phyloP scores from a whole-genome alignment of 2,797 vertebrate species.

The Lerista edwardsae region DNA sequence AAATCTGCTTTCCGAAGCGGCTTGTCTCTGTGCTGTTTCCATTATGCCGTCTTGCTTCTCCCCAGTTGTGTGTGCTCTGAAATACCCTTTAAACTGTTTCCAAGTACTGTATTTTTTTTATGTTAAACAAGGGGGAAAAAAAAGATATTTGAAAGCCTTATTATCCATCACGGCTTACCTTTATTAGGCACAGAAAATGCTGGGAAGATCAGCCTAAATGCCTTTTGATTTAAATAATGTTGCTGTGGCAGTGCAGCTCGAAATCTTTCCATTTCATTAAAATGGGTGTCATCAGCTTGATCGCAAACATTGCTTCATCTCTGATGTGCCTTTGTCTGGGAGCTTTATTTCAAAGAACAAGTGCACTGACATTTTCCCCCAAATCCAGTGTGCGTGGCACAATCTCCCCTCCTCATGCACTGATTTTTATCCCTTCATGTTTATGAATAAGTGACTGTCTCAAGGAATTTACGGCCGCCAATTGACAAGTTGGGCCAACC shows the following conservation, averaged over 20 bases:
- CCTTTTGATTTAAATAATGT: neutral
- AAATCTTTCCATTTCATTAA: conserved; percentile 1
- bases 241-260: rapidly evolving
- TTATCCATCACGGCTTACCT: rapidly evolving
- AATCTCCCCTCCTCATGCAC: conserved; percentile 28
- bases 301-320: neutral
- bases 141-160: rapidly evolving
- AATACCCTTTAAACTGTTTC: rapidly evolving
- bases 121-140: neutral
- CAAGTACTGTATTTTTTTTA: neutral
- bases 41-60: rapidly evolving
- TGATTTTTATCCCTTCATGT: conserved; percentile 43
- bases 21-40: neutral
- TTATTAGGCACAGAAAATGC: rapidly evolving
- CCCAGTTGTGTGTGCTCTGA: rapidly evolving
- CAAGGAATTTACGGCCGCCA: conserved; percentile 30
- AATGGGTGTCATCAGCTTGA: conserved; percentile 9
- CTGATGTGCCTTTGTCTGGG: neutral
- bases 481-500: conserved; percentile 9
- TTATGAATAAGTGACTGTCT: conserved; percentile 50
- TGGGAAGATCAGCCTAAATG: rapidly evolving
- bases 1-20: neutral
- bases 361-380: conserved; percentile 4
- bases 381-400: conserved; percentile 41
- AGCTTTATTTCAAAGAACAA: neutral